phyloP scores from a whole-genome alignment of 2,113 vertebrate genomes.

The Brienomyrus longianalis region DNA sequence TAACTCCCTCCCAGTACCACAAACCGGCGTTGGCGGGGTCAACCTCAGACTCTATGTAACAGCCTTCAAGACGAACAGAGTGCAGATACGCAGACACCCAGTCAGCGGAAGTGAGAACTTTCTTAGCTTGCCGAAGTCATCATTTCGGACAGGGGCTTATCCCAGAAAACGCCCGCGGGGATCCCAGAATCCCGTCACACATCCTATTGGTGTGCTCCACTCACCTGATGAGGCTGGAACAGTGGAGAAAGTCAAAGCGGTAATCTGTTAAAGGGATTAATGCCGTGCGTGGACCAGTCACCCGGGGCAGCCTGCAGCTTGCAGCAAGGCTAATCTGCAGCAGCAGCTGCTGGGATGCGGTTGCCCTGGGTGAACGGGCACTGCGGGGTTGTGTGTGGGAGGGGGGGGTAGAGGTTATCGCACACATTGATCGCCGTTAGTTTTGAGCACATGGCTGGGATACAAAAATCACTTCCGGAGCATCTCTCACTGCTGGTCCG shows the following conservation, averaged over 20 bases:
- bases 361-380: neutral
- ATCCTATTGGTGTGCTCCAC: constrained; percentile 38
- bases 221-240: constrained; percentile 40
- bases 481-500: neutral
- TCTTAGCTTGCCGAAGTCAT: constrained; percentile 40
- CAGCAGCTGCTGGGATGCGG: constrained; percentile 34
- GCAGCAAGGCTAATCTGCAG: constrained; percentile 54
- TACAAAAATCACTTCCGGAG: neutral
- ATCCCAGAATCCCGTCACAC: constrained; percentile 28
- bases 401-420: neutral
- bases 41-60: neutral
- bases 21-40: neutral
- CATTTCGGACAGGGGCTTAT: constrained; percentile 41
- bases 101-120: constrained; percentile 15
- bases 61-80: neutral
- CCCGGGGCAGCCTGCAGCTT: constrained; percentile 35
- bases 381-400: too few species aligned
- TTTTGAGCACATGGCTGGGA: neutral
- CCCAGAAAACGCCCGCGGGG: constrained; percentile 39
- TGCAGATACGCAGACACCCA: neutral
- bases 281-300: constrained; percentile 37
- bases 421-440: neutral
- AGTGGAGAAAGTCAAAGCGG: constrained; percentile 34
- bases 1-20: neutral
- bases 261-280: constrained; percentile 68